Evolutionary conservation across 2,113 vertebrate species (phyloP).

Genomic region (Gallinago jamesoni): DNA sequence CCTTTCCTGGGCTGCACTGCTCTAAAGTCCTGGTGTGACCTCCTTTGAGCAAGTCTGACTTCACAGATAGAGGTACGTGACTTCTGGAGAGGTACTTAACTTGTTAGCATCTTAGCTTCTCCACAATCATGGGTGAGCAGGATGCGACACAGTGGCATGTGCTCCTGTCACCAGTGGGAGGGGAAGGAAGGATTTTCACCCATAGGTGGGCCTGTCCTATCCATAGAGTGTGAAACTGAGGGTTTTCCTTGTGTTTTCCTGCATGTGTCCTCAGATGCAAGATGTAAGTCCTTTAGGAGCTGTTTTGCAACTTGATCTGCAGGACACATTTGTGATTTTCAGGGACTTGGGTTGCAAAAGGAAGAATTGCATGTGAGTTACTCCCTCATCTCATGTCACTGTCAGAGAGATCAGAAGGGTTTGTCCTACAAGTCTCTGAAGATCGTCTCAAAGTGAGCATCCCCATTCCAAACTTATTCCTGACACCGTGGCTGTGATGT

Average conservation of each 20-base stretch:
- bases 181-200: background rate
- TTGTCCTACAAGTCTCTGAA: background rate
- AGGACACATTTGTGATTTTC: background rate
- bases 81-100: background rate
- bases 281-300: background rate
- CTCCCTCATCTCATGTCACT: background rate
- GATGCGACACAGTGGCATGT: rapidly evolving
- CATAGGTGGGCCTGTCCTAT: rapidly evolving
- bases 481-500: rapidly evolving
- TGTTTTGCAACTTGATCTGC: background rate
- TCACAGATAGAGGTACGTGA: background rate
- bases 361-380: background rate
- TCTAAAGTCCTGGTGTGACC: background rate
- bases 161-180: background rate
- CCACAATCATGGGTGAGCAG: background rate
- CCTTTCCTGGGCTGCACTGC: background rate
- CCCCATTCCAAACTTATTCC: background rate
- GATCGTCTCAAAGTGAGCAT: background rate
- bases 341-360: background rate
- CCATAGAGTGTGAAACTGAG: background rate
- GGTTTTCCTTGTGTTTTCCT: background rate
- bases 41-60: background rate
- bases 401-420: background rate
- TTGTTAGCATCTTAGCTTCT: background rate
- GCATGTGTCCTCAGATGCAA: background rate